Evolutionary conservation across 2,797 vertebrate genomes (phyloP).

Genomic region (Artibeus jamaicensis): DNA sequence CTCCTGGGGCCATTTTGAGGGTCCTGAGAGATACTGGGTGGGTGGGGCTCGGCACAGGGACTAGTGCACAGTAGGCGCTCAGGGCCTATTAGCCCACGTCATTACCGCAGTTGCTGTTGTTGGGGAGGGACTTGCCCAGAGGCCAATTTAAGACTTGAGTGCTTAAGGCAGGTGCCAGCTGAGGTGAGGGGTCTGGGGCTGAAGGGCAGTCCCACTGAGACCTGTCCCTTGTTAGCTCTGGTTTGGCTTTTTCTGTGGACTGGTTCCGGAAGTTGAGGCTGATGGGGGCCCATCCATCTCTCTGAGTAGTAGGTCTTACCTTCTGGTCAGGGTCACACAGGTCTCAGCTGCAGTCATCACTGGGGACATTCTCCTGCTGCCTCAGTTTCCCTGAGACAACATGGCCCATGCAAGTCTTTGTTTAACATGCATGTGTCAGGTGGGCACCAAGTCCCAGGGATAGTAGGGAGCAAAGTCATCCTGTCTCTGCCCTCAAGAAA

Average conservation of each 20-base stretch:
- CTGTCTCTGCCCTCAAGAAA: background rate
- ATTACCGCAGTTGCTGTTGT: background rate
- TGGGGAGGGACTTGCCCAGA: background rate
- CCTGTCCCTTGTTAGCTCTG: background rate
- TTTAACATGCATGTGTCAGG: background rate
- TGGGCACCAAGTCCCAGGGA: background rate
- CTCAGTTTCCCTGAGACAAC: background rate
- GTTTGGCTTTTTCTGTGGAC: background rate
- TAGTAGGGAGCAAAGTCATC: background rate
- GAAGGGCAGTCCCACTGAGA: background rate
- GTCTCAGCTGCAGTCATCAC: background rate
- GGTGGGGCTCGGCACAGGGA: background rate
- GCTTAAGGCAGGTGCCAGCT: background rate
- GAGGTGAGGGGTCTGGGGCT: background rate
- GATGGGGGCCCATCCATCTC: background rate
- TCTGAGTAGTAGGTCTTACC: background rate
- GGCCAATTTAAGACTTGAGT: background rate
- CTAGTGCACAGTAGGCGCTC: background rate
- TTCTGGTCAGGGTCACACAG: background rate
- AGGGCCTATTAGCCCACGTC: background rate
- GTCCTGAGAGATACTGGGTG: background rate
- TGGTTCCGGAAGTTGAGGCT: background rate
- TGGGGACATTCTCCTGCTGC: background rate
- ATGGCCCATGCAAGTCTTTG: background rate
- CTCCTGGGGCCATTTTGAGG: background rate